Base-by-base conservation (phyloP, 2,113 vertebrate species). In the Neofelis nebulosa region DNA sequence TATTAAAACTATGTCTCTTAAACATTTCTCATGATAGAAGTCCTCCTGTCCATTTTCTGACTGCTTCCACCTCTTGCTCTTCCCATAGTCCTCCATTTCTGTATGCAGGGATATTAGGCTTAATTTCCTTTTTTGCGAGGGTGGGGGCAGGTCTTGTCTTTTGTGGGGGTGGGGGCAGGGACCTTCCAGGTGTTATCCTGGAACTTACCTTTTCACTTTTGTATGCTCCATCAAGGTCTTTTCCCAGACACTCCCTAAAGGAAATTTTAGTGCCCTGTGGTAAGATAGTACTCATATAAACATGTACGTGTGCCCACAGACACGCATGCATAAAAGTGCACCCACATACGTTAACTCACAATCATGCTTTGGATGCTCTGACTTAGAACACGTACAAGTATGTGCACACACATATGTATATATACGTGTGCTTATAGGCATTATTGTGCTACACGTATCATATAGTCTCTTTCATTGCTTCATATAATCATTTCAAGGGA, bases 171-270 rank as follows among this genome's bases (percentile, higher is more conserved):
- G 15, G 10, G 4, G 1, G 1, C 5, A 4, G 19, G 5, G 36
- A 29, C 41, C 14, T 65, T 86, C 18, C 52, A 85, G 36, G 15
- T 78, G 23, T 83, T 85, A 73, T 23, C 84, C 29, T 95, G 9
- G 23, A 89, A 52, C 7, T 25, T 69, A 50, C 19, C 25, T 93
- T 97, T 97, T 92, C 19, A n/a, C 52, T 96, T 81, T 27, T 66
- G 38, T 48, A 13, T 93, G 45, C 4, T 15, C 5, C 11, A 29
- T 41, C 3, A 63, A 79, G 7, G 0, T 73, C 14, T 81, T 82
- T 81, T 57, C 25, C 71, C 85, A 33, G 73, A 74, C 6, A 48
- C 2, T 36, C 33, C 31, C 21, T 85, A 16, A 69, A 87, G 90
- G 61, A 74, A 76, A 79, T 27, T 55, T 66, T 63, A 36, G 48